Conservation (phyloP, 2,797 vertebrate species). For the Rhyacichthys aspro region DNA sequence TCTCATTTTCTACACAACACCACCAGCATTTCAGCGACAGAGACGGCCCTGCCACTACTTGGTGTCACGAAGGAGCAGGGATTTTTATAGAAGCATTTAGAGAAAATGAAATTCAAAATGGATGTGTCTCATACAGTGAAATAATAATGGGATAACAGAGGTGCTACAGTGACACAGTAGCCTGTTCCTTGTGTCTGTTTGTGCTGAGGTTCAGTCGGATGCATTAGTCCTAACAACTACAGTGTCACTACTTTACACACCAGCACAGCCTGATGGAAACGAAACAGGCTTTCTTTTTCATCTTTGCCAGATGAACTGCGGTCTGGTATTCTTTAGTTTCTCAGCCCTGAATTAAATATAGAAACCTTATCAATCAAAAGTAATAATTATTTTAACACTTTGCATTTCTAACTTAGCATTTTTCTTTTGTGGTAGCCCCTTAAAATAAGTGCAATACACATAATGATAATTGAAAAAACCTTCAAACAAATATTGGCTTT, state of each 20-base stretch:
- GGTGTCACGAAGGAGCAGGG: not conserved
- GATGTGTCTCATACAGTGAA: conserved; percentile 20
- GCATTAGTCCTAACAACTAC: not conserved
- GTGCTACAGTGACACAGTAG: conserved; percentile 16
- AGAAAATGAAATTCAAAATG: conserved; percentile 43
- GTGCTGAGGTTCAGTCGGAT: not conserved
- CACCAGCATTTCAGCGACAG: conserved; percentile 15
- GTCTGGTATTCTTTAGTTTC: too few species aligned
- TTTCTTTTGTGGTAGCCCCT: too few species aligned
- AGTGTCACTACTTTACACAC: conserved; percentile 1
- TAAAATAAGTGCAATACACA: too few species aligned
- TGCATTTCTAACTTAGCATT: too few species aligned
- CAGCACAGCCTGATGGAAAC: conserved; percentile 13
- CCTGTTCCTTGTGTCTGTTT: conserved; percentile 4
- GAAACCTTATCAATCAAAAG: too few species aligned
- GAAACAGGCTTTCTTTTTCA: conserved; percentile 3
- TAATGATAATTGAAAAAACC: too few species aligned
- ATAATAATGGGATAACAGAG: conserved; percentile 39
- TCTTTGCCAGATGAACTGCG: not conserved
- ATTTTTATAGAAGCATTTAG: conserved; percentile 31
- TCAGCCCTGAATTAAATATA: too few species aligned
- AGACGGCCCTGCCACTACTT: not conserved
- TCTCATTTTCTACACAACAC: conserved; percentile 20
- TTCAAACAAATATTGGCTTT: too few species aligned
- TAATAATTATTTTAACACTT: too few species aligned